Evolutionary conservation across 2,888 invertebrate species (phyloP).

Genomic region (Chaitophorus viminalis): DNA sequence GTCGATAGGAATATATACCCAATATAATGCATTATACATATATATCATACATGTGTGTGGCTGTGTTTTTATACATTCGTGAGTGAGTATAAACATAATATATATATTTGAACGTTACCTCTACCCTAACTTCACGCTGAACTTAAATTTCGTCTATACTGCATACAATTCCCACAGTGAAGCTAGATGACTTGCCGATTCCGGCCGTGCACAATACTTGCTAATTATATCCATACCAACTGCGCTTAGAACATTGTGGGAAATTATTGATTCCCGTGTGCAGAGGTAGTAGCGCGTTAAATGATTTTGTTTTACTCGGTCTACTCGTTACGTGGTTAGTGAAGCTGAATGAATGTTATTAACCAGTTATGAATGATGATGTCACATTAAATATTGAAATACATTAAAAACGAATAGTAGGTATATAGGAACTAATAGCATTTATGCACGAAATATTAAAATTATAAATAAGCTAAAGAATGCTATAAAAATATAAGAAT

Average conservation of each 20-base stretch:
- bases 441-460: background rate
- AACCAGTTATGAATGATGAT: slow-evolving; percentile 19
- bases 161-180: slow-evolving; percentile 48
- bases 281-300: slow-evolving; percentile 52
- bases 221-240: slow-evolving; percentile 46
- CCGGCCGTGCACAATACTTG: slow-evolving; percentile 43
- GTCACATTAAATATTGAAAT: background rate
- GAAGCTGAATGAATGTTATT: slow-evolving; percentile 20
- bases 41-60: background rate
- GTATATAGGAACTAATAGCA: too few relatives aligned
- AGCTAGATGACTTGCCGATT: slow-evolving; percentile 55
- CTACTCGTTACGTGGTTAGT: slow-evolving; percentile 20
- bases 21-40: slow-evolving; percentile 7
- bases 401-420: background rate
- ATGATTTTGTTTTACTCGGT: slow-evolving; percentile 52
- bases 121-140: slow-evolving; percentile 29
- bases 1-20: slow-evolving; percentile 15
- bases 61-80: background rate
- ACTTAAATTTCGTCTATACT: slow-evolving; percentile 30
- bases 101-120: slow-evolving; percentile 11
- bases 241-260: slow-evolving; percentile 43
- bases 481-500: background rate
- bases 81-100: background rate
- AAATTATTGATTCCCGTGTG: slow-evolving; percentile 18
- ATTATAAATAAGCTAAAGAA: background rate